phyloP scores from a whole-genome alignment of 2,888 invertebrate genomes.

The Polymixis flavicincta region DNA sequence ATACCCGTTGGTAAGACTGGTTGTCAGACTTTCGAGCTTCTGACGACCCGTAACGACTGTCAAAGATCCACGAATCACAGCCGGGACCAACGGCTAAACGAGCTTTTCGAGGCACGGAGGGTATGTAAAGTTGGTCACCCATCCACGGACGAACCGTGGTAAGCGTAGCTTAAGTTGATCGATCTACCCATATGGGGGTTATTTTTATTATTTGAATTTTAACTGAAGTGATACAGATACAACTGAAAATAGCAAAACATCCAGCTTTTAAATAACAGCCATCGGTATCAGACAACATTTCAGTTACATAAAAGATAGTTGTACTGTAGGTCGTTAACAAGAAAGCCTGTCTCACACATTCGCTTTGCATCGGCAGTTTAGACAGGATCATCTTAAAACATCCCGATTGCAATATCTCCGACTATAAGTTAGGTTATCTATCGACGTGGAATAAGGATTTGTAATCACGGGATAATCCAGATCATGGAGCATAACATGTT shows the following conservation, averaged over 20 bases:
- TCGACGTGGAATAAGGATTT: conserved; percentile 75
- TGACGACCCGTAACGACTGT: no score
- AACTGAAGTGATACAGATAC: conserved; percentile 29
- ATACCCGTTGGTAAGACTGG: no score
- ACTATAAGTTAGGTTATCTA: conserved; percentile 75
- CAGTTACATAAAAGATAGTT: conserved; percentile 79
- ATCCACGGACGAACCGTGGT: no score
- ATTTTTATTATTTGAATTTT: no score
- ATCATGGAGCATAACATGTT: conserved; percentile 72
- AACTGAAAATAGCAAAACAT: conserved; percentile 45
- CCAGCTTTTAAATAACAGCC: conserved; percentile 58
- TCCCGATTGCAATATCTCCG: conserved; percentile 75
- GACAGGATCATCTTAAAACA: conserved; percentile 80
- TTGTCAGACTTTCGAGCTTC: no score
- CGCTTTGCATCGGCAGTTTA: conserved; percentile 79
- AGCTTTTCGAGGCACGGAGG: no score
- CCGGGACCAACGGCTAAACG: no score
- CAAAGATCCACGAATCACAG: no score
- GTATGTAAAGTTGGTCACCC: no score
- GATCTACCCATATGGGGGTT: no score
- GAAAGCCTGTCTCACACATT: conserved; percentile 82
- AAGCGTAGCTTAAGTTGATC: no score
- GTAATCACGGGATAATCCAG: conserved; percentile 79
- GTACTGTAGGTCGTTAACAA: conserved; percentile 79
- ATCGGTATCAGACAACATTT: conserved; percentile 71